Percentiles rank a stretch among this genome's conserved stretches.
phyloP scores from a whole-genome alignment of 1,140 invertebrate species.

The Zaprionus africanus region DNA sequence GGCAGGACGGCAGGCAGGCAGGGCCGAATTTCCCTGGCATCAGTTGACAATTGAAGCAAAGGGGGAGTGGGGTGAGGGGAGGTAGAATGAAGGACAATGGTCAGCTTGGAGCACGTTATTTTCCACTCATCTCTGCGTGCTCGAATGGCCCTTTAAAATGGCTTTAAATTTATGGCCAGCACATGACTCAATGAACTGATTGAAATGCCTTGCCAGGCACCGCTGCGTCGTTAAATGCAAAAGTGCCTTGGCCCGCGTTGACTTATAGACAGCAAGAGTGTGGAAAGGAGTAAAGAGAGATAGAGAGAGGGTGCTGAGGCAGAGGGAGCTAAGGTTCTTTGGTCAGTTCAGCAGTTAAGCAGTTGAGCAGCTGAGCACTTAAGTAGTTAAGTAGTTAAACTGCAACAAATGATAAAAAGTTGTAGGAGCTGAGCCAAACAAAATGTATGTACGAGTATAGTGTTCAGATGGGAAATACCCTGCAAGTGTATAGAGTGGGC shows the following conservation, averaged over 20 bases:
- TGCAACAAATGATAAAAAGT: conserved; percentile 18
- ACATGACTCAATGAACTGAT: conserved; percentile 45
- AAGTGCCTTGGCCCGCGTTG: not conserved
- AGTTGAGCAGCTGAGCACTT: conserved; percentile 1
- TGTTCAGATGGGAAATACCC: not conserved
- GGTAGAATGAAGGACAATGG: conserved; percentile 4
- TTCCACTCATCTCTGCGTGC: conserved; percentile 11
- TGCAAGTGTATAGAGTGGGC: not conserved
- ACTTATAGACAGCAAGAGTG: not conserved
- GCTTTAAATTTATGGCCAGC: conserved; percentile 41
- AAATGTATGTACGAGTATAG: not conserved
- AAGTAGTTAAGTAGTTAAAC: conserved; percentile 23
- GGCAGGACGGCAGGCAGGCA: not conserved
- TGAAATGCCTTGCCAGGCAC: conserved; percentile 24
- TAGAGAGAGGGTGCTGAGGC: too few relatives aligned
- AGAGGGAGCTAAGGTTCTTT: not conserved
- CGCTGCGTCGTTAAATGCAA: not conserved
- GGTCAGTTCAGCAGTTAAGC: conserved; percentile 16
- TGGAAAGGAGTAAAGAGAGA: not conserved
- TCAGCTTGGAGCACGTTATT: conserved; percentile 30
- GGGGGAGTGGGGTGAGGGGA: not conserved
- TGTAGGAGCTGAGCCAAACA: not conserved
- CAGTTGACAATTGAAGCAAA: conserved; percentile 12
- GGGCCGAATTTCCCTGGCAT: not conserved
- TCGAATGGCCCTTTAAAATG: conserved; percentile 29